Base-by-base conservation (phyloP, 2,113 vertebrate species). In the Anguilla japonica region DNA sequence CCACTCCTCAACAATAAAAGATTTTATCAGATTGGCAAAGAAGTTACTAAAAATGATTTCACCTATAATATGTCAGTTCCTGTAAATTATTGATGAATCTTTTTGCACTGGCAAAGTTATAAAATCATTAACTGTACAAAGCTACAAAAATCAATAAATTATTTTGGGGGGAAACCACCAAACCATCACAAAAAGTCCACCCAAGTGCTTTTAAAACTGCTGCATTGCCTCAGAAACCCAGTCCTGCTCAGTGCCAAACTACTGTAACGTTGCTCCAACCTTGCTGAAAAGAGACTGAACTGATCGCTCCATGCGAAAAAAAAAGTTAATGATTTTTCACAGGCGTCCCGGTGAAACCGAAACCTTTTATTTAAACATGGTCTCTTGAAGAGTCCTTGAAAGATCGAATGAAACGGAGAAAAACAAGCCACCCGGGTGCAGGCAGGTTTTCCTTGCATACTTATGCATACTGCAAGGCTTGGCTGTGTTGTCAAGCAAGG, bases 131-230 rank as follows among this genome's bases (percentile, higher is more conserved):
- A 91, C 91, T 34, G 71, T 75, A 92, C 92, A 93, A 92, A 84
- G 85, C 88, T 91, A 89, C 71, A 88, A 92, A 93, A 94, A 81
- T 63, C 79, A 89, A 92, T 89, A 89, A 94, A 92, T 91, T 89
- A 87, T 92, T 89, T 84, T 84, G 63, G 63, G 63, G 4, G 63
- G 91, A 89, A 5, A 22, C 2, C 22, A 75, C 6, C 81, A 71
- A 83, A 85, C 89, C 89, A 90, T 86, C 78, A 88, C 56, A 84
- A 87, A 90, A 92, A 89, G 87, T 91, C 87, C 83, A 15, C 87
- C 91, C 91, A 89, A 81, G 84, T n/a, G 29, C 20, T 13, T 79
- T 46, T 79, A 60, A 46, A 50, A 81, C 41, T n/a, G 14, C 57
- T 34, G 41, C 34, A 26, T 0, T 15, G 41, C 26, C n/a, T 78